Evolutionary conservation across 2,797 vertebrate genomes (phyloP).

Genomic region (Sebastes kiyomatsui): DNA sequence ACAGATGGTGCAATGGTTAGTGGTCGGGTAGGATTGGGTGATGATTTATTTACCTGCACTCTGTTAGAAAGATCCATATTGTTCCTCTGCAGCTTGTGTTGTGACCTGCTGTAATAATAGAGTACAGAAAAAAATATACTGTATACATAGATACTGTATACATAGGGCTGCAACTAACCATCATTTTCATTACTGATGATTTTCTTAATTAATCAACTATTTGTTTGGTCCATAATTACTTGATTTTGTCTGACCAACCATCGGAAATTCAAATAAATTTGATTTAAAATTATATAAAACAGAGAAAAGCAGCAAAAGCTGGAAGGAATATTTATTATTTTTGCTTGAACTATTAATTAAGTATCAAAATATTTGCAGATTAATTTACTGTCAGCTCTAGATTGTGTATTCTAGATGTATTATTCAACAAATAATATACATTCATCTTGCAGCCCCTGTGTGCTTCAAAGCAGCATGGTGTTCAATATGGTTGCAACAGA

Average conservation of each 20-base stretch:
- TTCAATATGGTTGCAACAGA: not conserved
- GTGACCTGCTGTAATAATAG: not conserved
- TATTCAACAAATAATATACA: not conserved
- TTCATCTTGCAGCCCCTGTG: not conserved
- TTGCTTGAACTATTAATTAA: not conserved
- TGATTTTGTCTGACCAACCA: not conserved
- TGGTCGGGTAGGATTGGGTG: conserved; percentile 87
- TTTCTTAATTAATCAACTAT: no score
- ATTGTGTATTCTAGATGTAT: not conserved
- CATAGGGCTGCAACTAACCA: not conserved
- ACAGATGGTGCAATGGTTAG: conserved; percentile 94
- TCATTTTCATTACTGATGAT: not conserved
- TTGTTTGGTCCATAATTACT: not conserved
- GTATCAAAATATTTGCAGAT: not conserved
- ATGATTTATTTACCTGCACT: conserved; percentile 97
- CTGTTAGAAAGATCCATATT: conserved; percentile 89
- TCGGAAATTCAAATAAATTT: not conserved
- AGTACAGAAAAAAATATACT: not conserved
- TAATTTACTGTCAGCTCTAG: not conserved
- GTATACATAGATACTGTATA: not conserved
- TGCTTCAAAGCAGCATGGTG: not conserved
- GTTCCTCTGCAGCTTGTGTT: not conserved
- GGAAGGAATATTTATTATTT: not conserved
- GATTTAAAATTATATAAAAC: not conserved
- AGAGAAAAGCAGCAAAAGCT: not conserved